A percentile compares a stretch with the other conserved stretches of the same genome.
Conservation (phyloP, 1,140 invertebrate genomes). For the Drosophila jambulina region DNA sequence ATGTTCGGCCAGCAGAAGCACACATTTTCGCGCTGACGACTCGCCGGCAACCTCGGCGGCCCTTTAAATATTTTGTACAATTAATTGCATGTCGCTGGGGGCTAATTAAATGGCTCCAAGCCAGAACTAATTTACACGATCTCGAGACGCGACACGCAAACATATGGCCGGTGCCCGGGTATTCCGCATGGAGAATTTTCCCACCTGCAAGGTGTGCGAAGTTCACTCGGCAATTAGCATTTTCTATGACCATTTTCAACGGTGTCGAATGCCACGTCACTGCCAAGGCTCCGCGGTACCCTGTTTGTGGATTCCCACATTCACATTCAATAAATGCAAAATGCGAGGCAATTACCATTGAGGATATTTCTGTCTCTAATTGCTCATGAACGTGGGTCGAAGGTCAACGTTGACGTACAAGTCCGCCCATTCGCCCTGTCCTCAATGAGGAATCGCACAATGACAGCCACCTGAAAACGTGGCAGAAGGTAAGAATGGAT, state of each 20-base stretch:
- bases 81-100: constrained; percentile 23
- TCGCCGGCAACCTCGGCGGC: constrained; percentile 4
- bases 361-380: constrained; percentile 28
- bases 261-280: constrained; percentile 6
- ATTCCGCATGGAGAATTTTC: constrained; percentile 7
- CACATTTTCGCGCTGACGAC: background rate
- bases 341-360: constrained; percentile 25
- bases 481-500: background rate
- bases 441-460: constrained; percentile 6
- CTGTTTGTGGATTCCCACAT: background rate
- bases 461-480: constrained; percentile 2
- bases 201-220: constrained; percentile 50
- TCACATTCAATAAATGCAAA: constrained; percentile 51
- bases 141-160: constrained; percentile 32
- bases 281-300: background rate
- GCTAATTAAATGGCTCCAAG: constrained; percentile 30
- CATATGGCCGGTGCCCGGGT: constrained; percentile 1
- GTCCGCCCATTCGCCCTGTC: background rate
- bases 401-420: constrained; percentile 36
- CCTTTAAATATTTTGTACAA: constrained; percentile 29
- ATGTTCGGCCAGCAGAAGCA: constrained; percentile 18
- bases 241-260: constrained; percentile 40
- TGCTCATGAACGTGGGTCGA: constrained; percentile 7
- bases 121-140: constrained; percentile 24
- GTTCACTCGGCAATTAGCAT: constrained; percentile 41